These are phyloP conservation scores for Plectropomus leopardus DNA, from an alignment of 2,113 vertebrate genomes.

Conservation along the genomic window DNA sequence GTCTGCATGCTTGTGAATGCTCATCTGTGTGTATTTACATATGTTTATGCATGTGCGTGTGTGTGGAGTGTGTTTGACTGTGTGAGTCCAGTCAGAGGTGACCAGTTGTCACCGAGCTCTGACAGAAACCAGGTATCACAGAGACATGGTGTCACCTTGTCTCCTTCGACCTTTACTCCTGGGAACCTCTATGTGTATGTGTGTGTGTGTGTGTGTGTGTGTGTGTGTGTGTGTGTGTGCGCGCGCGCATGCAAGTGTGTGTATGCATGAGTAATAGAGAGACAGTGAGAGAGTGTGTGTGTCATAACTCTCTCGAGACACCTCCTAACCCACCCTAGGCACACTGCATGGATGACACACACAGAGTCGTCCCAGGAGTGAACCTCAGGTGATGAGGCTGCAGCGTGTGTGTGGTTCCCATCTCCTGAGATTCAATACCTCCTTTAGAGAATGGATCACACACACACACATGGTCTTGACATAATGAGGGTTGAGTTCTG, in stretches of 20 bases:
- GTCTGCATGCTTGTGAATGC: constrained; percentile 1
- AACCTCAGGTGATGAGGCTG: constrained; percentile 68
- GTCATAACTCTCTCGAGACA: constrained; percentile 55
- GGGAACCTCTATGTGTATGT: constrained; percentile 1
- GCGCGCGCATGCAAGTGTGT: constrained; percentile 25
- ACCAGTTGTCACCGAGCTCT: constrained; percentile 68
- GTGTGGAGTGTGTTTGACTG: background rate
- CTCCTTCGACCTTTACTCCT: constrained; percentile 65
- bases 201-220: constrained; percentile 13
- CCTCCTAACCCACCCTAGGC: constrained; percentile 49
- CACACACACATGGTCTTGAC: constrained; percentile 31
- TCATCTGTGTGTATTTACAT: constrained; percentile 13
- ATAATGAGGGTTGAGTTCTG: constrained; percentile 49
- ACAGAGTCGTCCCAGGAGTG: constrained; percentile 66
- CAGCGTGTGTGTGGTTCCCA: constrained; percentile 64
- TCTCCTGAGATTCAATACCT: constrained; percentile 58
- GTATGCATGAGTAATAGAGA: constrained; percentile 14
- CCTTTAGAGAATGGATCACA: constrained; percentile 36
- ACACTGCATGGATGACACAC: constrained; percentile 67
- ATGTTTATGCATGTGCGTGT: background rate
- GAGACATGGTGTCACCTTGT: constrained; percentile 72
- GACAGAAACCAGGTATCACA: constrained; percentile 76
- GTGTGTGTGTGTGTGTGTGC: constrained; percentile 36
- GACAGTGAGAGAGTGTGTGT: constrained; percentile 13
- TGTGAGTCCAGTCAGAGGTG: constrained; percentile 61